A percentile compares a stretch with the other conserved stretches of the same genome.
Conservation (phyloP, 2,113 vertebrate genomes). For the Amblyornis subalaris region DNA sequence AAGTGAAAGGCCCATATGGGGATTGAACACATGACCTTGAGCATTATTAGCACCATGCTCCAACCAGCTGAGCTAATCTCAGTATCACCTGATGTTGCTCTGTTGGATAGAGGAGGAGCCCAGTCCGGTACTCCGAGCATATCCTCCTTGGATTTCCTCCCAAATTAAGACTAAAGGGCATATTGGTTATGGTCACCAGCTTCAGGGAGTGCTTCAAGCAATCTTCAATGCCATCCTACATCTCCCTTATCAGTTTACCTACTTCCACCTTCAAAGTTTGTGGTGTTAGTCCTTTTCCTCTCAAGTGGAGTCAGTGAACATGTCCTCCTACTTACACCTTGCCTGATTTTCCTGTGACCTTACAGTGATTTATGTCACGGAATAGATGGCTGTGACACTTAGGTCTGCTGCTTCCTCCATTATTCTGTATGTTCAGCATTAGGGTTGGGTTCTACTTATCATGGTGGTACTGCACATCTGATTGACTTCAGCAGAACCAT, state of each 20-base stretch:
- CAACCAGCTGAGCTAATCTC: background rate
- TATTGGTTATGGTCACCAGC: background rate
- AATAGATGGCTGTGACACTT: rapidly evolving
- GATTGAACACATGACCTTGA: background rate
- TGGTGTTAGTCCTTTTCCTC: background rate
- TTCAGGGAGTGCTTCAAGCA: background rate
- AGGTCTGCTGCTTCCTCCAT: background rate
- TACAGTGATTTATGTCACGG: background rate
- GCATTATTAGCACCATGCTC: background rate
- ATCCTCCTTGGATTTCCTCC: background rate
- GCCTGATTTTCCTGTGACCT: background rate
- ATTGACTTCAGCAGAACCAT: background rate
- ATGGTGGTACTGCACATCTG: background rate
- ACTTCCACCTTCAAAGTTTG: background rate
- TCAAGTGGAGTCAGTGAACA: background rate
- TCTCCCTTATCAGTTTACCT: background rate
- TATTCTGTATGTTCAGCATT: background rate
- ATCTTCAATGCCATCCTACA: background rate
- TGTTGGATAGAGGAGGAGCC: background rate
- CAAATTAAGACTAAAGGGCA: background rate
- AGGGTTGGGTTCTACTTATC: background rate
- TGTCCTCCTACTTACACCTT: background rate
- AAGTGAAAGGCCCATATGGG: background rate
- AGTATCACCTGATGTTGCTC: background rate
- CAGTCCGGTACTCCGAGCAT: background rate